Evolutionary conservation across 1,140 invertebrate species (phyloP).

Genomic region (Ridgeia piscesae): DNA sequence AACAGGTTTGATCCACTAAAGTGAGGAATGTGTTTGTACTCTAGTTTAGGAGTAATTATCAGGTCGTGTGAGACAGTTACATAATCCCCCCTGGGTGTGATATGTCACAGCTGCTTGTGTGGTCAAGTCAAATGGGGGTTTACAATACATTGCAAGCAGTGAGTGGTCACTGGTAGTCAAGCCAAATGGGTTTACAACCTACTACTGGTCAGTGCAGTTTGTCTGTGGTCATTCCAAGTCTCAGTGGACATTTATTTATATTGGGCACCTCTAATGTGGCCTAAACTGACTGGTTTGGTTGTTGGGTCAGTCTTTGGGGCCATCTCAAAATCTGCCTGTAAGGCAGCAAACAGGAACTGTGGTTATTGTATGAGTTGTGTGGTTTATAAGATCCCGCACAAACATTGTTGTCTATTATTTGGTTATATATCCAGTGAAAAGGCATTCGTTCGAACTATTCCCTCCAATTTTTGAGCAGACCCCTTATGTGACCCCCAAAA

Average conservation of each 20-base stretch:
- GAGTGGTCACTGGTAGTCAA: not conserved
- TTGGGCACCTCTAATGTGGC: not conserved
- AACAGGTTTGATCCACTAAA: not conserved
- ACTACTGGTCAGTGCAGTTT: not conserved
- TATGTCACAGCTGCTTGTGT: not conserved
- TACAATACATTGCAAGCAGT: not conserved
- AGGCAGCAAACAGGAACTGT: not conserved
- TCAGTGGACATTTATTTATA: not conserved
- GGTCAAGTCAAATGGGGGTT: not conserved
- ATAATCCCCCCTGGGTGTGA: not conserved
- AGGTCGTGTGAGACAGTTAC: not conserved
- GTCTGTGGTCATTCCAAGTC: not conserved
- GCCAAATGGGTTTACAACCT: not conserved
- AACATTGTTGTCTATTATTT: not conserved
- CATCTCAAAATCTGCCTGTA: not conserved
- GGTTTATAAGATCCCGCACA: not conserved
- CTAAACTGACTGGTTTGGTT: not conserved
- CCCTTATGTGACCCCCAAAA: no score
- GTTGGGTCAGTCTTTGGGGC: not conserved
- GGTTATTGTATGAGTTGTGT: not conserved
- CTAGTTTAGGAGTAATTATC: not conserved
- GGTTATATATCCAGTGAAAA: not conserved
- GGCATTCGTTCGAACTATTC: no score
- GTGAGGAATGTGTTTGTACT: not conserved
- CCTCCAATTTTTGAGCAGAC: no score